Evolutionary conservation across 2,797 vertebrate species (phyloP).

Genomic region (Brotula barbata): DNA sequence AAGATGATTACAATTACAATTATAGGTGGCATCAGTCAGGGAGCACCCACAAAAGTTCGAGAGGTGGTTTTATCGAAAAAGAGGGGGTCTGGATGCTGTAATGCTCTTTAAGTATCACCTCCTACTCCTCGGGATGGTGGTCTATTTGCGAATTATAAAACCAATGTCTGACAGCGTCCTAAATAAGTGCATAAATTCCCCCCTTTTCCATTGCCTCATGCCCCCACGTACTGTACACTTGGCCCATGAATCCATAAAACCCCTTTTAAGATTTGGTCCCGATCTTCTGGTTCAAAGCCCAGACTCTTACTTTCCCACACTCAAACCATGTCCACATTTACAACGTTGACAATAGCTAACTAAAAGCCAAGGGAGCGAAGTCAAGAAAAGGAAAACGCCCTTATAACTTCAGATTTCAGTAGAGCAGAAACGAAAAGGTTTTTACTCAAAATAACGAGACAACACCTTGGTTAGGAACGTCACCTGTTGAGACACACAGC

Average conservation of each 20-base stretch:
- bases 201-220: neutral
- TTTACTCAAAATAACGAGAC: too few relatives aligned
- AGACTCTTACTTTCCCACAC: conserved; percentile 21
- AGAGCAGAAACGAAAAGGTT: neutral
- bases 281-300: conserved; percentile 11
- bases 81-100: neutral
- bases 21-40: conserved; percentile 35
- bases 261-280: neutral
- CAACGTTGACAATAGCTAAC: conserved; percentile 6
- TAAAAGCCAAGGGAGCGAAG: conserved; percentile 4
- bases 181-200: conserved; percentile 23
- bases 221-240: neutral
- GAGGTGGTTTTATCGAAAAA: conserved; percentile 33
- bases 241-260: neutral
- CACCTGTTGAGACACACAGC: neutral
- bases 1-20: conserved; percentile 20
- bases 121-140: conserved; percentile 26
- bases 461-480: conserved; percentile 48
- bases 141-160: conserved; percentile 37
- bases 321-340: conserved; percentile 2
- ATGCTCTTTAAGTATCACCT: conserved; percentile 9
- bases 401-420: conserved; percentile 7
- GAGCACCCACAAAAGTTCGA: conserved; percentile 23
- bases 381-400: neutral
- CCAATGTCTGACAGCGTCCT: conserved; percentile 34